phyloP scores from a whole-genome alignment of 2,888 invertebrate genomes.

The Falcaria lacertinaria region DNA sequence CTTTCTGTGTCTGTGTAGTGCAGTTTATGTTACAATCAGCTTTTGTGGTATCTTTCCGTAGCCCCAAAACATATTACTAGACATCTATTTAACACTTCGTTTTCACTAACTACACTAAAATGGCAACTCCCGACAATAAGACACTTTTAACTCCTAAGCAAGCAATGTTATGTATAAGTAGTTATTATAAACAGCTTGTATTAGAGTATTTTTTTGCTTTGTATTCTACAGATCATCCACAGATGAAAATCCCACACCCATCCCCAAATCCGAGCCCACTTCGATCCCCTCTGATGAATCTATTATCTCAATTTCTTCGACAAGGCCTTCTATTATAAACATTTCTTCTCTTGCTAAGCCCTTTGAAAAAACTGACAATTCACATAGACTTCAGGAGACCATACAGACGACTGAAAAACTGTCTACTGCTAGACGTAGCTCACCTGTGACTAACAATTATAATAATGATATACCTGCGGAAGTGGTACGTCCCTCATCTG shows the following conservation, averaged over 20 bases:
- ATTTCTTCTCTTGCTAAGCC: constrained; percentile 73
- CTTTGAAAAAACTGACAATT: constrained; percentile 71
- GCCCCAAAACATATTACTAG: constrained; percentile 3
- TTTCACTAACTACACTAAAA: constrained; percentile 28
- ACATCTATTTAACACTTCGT: constrained; percentile 15
- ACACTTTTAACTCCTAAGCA: constrained; percentile 14
- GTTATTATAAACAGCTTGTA: constrained; percentile 49
- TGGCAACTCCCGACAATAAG: constrained; percentile 14
- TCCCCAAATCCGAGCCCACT: constrained; percentile 53
- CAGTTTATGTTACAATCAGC: constrained; percentile 28
- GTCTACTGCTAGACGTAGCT: constrained; percentile 38
- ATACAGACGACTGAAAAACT: constrained; percentile 52
- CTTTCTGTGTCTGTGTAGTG: constrained; percentile 6
- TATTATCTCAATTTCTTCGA: constrained; percentile 44
- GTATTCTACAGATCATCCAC: constrained; percentile 79
- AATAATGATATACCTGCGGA: constrained; percentile 43
- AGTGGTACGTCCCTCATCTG: constrained; percentile 39
- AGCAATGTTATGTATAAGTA: constrained; percentile 34
- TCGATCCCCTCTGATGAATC: constrained; percentile 61
- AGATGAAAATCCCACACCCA: constrained; percentile 68
- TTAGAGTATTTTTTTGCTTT: constrained; percentile 75
- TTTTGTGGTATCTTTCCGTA: constrained; percentile 71
- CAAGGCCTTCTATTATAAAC: constrained; percentile 50
- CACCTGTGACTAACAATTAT: constrained; percentile 50
- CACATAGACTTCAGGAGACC: constrained; percentile 54